A percentile compares a stretch with the other conserved stretches of the same genome.
Conservation (phyloP, 2,113 vertebrate genomes). For the Brachypodius melanocephalos region DNA sequence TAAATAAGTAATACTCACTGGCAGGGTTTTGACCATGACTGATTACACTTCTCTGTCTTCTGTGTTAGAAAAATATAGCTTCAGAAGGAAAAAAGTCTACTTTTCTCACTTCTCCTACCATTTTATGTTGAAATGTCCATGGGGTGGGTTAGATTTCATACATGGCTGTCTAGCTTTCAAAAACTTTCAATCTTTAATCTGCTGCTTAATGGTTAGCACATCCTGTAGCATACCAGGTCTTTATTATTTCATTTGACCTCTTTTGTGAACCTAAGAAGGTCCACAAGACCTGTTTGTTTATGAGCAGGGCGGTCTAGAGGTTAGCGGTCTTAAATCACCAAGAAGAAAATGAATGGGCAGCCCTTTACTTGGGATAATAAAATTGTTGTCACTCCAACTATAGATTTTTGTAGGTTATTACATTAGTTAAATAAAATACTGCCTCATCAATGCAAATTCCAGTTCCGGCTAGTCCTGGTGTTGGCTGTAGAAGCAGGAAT, state of each 20-base stretch:
- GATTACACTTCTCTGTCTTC: conserved; percentile 58
- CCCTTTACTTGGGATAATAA: conserved; percentile 34
- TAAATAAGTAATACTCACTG: conserved; percentile 63
- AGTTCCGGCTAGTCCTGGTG: conserved; percentile 40
- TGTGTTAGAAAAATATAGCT: conserved; percentile 56
- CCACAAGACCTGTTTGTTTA: conserved; percentile 63
- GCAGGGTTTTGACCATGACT: conserved; percentile 59
- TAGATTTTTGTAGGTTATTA: conserved; percentile 44
- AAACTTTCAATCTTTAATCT: conserved; percentile 66
- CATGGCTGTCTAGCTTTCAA: conserved; percentile 48
- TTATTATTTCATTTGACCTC: conserved; percentile 64
- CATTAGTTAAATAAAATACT: conserved; percentile 57
- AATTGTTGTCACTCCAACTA: conserved; percentile 32
- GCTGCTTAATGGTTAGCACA: conserved; percentile 59
- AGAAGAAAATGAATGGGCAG: conserved; percentile 27
- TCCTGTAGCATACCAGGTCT: conserved; percentile 52
- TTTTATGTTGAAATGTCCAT: conserved; percentile 45
- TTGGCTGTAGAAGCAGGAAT: conserved; percentile 50
- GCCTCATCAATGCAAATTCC: conserved; percentile 54
- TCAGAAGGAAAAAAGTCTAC: conserved; percentile 39
- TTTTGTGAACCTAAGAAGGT: conserved; percentile 55
- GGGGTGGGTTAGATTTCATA: conserved; percentile 45
- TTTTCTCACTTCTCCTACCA: conserved; percentile 61
- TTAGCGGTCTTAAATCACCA: conserved; percentile 48
- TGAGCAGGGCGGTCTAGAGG: neutral